Conservation (phyloP, 2,888 invertebrate genomes). For the Trichogramma evanescens region DNA sequence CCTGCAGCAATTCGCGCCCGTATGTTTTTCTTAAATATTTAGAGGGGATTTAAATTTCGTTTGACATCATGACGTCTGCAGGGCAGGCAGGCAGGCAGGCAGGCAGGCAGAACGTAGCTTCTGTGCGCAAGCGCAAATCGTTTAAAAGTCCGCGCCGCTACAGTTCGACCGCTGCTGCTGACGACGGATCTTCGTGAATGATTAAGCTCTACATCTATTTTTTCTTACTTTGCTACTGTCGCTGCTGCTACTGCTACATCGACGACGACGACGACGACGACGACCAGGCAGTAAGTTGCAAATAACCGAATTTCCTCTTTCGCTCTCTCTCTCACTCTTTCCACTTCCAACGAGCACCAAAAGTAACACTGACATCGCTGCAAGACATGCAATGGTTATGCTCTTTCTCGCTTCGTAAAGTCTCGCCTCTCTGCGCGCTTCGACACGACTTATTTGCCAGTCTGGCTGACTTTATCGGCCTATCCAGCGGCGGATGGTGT, state of each 20-base stretch:
- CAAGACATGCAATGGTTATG: neutral
- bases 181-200: conserved; percentile 42
- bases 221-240: neutral
- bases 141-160: conserved; percentile 35
- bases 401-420: neutral
- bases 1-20: neutral
- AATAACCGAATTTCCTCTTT: neutral
- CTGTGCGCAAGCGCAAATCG: conserved; percentile 22
- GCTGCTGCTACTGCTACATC: no score
- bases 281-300: no score
- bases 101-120: conserved; percentile 29
- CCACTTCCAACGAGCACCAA: conserved; percentile 15
- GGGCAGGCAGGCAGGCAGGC: conserved; percentile 43
- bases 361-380: conserved; percentile 11
- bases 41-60: conserved; percentile 45
- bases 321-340: neutral
- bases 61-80: conserved; percentile 39
- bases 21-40: conserved; percentile 38
- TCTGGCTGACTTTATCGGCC: neutral
- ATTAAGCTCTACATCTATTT: conserved; percentile 32
- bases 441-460: conserved; percentile 9
- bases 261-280: no score
- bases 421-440: neutral
- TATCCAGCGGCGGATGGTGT: conserved; percentile 8
- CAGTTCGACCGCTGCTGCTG: conserved; percentile 17